Base-by-base conservation (phyloP, 2,797 vertebrate genomes). In the Halcyon chelicuti region DNA sequence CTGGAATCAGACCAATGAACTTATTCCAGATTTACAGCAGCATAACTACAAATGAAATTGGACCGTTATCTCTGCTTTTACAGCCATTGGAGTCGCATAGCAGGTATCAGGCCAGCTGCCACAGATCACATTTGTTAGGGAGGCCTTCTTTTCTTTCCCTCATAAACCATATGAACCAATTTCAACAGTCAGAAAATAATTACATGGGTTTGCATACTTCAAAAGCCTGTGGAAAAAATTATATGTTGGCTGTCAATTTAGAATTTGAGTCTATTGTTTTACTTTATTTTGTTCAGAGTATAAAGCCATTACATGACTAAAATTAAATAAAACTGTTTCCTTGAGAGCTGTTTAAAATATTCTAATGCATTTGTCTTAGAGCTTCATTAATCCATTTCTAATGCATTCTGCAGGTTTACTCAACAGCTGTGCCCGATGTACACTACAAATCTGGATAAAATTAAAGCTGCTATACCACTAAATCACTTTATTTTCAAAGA, bases 311-410 rank as follows among this genome's bases (percentile, higher is more conserved):
- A 94, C 81, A 94, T 52, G 71, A 80, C 89, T 95, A 94, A 95
- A 97, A 96, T 73, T 68, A 93, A 96, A 95, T 68, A 94, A 96
- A 95, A 91, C 40, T 57, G 73, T 93, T 96, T 95, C 87, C 79
- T 96, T 87, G 79, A 94, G 88, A 96, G 91, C 76, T 86, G 63
- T 87, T 97, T 93, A 93, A 95, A 92, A 96, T 91, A 95, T 94
- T 96, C 86, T 81, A 81, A 94, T 80, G 74, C 71, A 96, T 96
- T 96, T 97, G 74, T 96, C 94, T 94, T 93, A 93, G 90, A 88
- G 91, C 79, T 97, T 96, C 95, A 95, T 96, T 95, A 97, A 97
- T 97, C 96, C 94, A 91, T 96, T 97, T 92, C 95, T 97, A 97
- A 96, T 96, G 97, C 94, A 97, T 95, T 96, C 96, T 95, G 86